Conservation (phyloP, 2,888 invertebrate genomes). For the Saturnia pavonia region DNA sequence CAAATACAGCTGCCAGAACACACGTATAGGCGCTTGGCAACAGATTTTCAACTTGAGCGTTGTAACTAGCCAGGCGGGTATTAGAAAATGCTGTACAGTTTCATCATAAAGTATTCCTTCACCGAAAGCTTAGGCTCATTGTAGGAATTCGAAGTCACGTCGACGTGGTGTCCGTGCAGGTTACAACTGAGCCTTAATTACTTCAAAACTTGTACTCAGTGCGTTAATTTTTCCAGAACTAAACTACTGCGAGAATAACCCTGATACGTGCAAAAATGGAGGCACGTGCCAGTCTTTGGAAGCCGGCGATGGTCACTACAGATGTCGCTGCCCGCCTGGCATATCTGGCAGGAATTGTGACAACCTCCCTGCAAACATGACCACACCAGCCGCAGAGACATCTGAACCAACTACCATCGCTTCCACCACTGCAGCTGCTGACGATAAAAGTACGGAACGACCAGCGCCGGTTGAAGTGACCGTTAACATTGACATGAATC, state of each 20-base stretch:
- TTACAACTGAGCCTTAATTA: too few species aligned
- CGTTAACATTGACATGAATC: constrained; percentile 3
- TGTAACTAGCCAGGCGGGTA: too few species aligned
- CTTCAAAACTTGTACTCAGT: too few species aligned
- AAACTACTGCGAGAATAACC: constrained; percentile 91
- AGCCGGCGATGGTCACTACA: constrained; percentile 88
- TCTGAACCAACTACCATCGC: constrained; percentile 29
- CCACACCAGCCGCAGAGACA: constrained; percentile 35
- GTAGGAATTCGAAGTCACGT: too few species aligned
- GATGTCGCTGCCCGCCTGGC: constrained; percentile 89
- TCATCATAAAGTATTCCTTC: too few species aligned
- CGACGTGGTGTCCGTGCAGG: too few species aligned
- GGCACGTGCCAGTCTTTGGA: constrained; percentile 91
- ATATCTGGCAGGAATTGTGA: constrained; percentile 90
- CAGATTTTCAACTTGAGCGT: too few species aligned
- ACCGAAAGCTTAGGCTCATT: too few species aligned
- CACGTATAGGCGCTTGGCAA: too few species aligned
- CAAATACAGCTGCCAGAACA: too few species aligned
- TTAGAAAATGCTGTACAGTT: too few species aligned
- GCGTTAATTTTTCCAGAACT: constrained; percentile 74
- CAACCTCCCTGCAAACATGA: constrained; percentile 66
- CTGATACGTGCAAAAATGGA: constrained; percentile 88
- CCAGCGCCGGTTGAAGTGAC: neutral
- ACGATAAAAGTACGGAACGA: constrained; percentile 15
- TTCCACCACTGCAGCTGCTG: constrained; percentile 24